Evolutionary conservation across 2,888 invertebrate genomes (phyloP).

Genomic region (Drosophila algonquin): DNA sequence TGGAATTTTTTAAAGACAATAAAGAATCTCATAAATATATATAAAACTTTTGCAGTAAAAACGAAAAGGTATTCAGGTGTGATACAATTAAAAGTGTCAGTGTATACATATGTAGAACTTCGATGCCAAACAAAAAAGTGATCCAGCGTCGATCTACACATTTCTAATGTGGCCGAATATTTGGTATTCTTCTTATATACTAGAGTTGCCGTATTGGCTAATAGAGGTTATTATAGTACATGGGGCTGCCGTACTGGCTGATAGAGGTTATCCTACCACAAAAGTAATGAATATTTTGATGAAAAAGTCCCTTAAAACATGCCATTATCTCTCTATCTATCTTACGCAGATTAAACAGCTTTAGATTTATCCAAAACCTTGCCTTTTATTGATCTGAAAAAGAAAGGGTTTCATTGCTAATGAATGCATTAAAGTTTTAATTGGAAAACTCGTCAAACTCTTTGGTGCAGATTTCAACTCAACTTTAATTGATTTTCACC

Average conservation of each 20-base stretch:
- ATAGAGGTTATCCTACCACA: too few species aligned
- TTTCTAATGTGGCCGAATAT: too few species aligned
- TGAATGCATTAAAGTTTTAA: background rate
- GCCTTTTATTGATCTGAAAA: background rate
- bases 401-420: background rate
- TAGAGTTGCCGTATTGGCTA: too few species aligned
- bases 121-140: too few species aligned
- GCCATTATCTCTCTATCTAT: too few species aligned
- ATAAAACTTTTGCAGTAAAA: background rate
- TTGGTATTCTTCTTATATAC: too few species aligned
- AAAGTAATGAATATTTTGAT: background rate
- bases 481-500: conserved; percentile 15
- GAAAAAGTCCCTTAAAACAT: too few species aligned
- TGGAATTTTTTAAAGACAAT: conserved; percentile 14
- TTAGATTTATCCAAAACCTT: background rate
- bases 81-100: background rate
- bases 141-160: too few species aligned
- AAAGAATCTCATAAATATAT: conserved; percentile 22
- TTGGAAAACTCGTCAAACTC: background rate
- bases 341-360: background rate
- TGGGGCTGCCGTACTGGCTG: too few species aligned
- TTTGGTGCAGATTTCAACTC: background rate
- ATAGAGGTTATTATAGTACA: too few species aligned
- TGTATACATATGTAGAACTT: too few species aligned
- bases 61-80: background rate